Percentiles rank a stretch among this genome's conserved stretches.
phyloP scores from a whole-genome alignment of 2,113 vertebrate genomes.

The Tauraco erythrolophus region DNA sequence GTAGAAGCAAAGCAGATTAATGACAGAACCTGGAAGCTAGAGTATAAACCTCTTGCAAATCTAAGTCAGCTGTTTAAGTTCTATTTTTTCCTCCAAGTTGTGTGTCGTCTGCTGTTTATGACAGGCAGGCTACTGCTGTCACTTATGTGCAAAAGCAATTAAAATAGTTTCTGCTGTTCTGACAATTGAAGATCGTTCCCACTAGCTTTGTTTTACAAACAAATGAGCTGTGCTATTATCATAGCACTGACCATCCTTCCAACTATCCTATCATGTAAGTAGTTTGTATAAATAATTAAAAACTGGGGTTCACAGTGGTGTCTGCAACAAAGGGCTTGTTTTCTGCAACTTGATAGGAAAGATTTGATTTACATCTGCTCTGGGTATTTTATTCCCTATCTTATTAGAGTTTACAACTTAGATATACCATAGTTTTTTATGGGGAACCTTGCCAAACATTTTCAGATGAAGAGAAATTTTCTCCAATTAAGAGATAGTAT shows the following conservation, averaged over 20 bases:
- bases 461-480: conserved; percentile 75
- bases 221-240: conserved; percentile 17
- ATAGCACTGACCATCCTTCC: conserved; percentile 25
- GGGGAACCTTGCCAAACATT: conserved; percentile 69
- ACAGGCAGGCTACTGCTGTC: background rate
- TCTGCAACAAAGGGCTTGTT: conserved; percentile 67
- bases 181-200: background rate
- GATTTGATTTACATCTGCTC: conserved; percentile 76
- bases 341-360: conserved; percentile 67
- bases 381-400: conserved; percentile 78
- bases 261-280: conserved; percentile 31
- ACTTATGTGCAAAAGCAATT: conserved; percentile 3
- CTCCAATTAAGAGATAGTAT: conserved; percentile 75
- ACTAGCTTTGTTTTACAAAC: conserved; percentile 13
- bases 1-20: background rate
- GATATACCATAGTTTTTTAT: conserved; percentile 60
- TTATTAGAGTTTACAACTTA: conserved; percentile 75
- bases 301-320: conserved; percentile 57
- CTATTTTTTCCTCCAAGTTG: background rate
- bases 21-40: background rate
- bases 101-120: background rate
- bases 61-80: background rate
- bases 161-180: conserved; percentile 40
- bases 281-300: conserved; percentile 72
- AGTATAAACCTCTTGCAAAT: background rate